These are phyloP conservation scores for Bhutanitis thaidina DNA, from an alignment of 2,888 invertebrate genomes.

Conservation along the genomic window DNA sequence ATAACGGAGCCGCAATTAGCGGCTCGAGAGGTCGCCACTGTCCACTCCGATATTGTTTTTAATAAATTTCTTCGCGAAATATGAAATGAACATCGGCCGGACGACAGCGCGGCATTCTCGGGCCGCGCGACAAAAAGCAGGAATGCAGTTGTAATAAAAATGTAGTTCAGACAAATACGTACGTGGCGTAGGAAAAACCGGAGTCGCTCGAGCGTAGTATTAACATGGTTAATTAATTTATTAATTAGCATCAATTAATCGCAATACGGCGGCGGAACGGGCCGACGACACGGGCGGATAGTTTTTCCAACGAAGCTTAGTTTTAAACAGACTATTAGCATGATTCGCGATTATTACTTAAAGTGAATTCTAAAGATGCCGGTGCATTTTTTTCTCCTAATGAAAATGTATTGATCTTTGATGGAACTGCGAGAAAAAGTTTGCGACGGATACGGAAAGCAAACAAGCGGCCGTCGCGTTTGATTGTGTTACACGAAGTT, in stretches of 20 bases:
- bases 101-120: conserved; percentile 37
- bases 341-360: conserved; percentile 44
- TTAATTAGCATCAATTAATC: conserved; percentile 75
- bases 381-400: conserved; percentile 38
- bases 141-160: conserved; percentile 56
- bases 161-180: conserved; percentile 53
- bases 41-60: conserved; percentile 34
- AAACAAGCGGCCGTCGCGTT: neutral
- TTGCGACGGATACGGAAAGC: conserved; percentile 23
- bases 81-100: conserved; percentile 37
- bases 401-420: conserved; percentile 11
- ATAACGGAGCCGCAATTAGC: conserved; percentile 52
- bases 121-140: conserved; percentile 47
- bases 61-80: conserved; percentile 59
- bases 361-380: conserved; percentile 44
- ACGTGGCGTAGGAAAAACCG: conserved; percentile 57
- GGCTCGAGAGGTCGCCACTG: no score
- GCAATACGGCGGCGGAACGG: conserved; percentile 52
- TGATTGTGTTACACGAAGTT: no score
- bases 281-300: conserved; percentile 54
- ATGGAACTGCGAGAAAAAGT: conserved; percentile 33
- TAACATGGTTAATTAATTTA: conserved; percentile 76
- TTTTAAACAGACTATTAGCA: conserved; percentile 54
- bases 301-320: conserved; percentile 57
- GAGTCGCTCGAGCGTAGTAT: conserved; percentile 60